Conservation (phyloP, 2,888 invertebrate species). For the Artemia sp. region DNA sequence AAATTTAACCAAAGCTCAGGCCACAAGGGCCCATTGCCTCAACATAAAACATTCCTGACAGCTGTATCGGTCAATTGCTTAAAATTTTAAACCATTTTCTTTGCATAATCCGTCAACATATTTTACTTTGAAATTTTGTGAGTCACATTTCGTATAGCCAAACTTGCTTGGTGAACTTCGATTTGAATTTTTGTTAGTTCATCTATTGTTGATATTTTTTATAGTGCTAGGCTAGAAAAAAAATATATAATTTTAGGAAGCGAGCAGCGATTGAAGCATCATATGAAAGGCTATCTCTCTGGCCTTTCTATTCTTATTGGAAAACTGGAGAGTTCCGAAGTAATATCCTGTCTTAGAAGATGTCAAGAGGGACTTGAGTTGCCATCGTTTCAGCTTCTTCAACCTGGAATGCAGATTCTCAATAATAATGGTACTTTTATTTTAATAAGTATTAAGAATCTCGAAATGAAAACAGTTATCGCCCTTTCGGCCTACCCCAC, state of each 20-base stretch:
- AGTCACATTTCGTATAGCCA: no score
- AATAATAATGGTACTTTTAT: constrained; percentile 40
- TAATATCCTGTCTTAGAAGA: constrained; percentile 56
- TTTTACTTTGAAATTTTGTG: no score
- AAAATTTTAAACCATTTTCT: no score
- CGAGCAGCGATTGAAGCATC: constrained; percentile 75
- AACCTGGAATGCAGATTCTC: constrained; percentile 58
- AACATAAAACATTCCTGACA: no score
- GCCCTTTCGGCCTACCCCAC: background rate
- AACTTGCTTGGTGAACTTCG: no score
- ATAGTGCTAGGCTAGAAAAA: no score
- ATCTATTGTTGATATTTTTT: no score
- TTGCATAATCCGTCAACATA: no score
- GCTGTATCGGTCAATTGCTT: no score
- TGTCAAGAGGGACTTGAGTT: constrained; percentile 64
- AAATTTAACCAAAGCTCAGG: no score
- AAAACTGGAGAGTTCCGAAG: constrained; percentile 53
- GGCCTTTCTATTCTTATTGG: constrained; percentile 59
- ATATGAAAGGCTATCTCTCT: constrained; percentile 71
- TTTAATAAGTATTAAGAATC: background rate
- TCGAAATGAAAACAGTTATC: background rate
- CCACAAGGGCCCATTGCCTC: no score
- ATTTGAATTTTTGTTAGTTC: no score
- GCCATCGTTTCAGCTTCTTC: constrained; percentile 53
- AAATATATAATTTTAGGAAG: constrained; percentile 41